A percentile compares a stretch with the other conserved stretches of the same genome.
phyloP scores from a whole-genome alignment of 2,113 vertebrate species.

The Nipponia nippon region DNA sequence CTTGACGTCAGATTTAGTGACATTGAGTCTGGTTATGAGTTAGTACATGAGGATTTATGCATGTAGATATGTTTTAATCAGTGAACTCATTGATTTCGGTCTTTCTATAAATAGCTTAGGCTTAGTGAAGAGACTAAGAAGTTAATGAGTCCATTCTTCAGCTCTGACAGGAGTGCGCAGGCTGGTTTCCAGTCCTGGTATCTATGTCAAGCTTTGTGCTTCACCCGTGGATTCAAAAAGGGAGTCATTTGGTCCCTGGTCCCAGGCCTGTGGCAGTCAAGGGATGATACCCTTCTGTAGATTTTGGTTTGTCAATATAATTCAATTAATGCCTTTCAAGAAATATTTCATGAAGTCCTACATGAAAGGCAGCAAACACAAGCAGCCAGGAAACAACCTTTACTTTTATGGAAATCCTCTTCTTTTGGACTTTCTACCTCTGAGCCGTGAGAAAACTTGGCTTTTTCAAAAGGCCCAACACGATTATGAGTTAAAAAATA shows the following conservation, averaged over 20 bases:
- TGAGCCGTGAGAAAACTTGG: background rate
- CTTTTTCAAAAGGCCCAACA: background rate
- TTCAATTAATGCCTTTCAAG: background rate
- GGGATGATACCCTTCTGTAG: background rate
- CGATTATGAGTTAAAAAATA: background rate
- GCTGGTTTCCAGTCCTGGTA: background rate
- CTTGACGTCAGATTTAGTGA: background rate
- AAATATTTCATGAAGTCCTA: background rate
- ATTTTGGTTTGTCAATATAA: background rate
- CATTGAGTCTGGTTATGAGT: background rate
- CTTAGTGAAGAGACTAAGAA: background rate
- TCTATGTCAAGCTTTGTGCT: background rate
- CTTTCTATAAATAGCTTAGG: background rate
- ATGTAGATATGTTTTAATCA: background rate
- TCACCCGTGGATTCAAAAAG: background rate
- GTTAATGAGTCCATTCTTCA: background rate
- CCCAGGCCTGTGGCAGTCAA: background rate
- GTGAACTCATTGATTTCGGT: background rate
- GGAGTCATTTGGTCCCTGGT: background rate
- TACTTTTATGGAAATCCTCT: background rate
- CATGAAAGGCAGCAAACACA: background rate
- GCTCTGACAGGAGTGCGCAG: background rate
- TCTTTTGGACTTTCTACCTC: background rate
- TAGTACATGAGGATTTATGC: background rate
- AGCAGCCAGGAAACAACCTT: background rate